Percentiles rank a stretch among this genome's conserved stretches.
Conservation (phyloP, 2,113 vertebrate species). For the Cariama cristata region DNA sequence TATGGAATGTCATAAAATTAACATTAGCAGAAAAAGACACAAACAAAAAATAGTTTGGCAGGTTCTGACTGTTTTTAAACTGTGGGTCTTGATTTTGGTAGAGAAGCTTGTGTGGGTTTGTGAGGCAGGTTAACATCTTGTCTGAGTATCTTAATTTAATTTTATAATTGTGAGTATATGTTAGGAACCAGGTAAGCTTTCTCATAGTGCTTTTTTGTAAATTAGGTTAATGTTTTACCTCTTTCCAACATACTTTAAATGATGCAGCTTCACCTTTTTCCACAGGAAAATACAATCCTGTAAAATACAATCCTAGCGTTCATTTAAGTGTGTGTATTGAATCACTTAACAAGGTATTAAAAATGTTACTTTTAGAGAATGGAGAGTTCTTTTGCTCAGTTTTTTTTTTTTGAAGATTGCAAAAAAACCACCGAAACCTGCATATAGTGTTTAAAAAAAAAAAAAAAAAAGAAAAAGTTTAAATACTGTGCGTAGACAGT, state of each 20-base stretch:
- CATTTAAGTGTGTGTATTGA: neutral
- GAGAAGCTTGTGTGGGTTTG: neutral
- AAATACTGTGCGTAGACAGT: neutral
- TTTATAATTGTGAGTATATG: neutral
- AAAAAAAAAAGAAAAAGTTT: neutral
- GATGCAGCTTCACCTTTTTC: neutral
- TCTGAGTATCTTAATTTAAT: neutral
- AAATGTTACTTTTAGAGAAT: neutral
- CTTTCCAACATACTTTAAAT: neutral
- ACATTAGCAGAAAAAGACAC: neutral
- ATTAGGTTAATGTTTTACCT: neutral
- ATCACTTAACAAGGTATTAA: neutral
- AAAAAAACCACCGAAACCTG: fast-evolving
- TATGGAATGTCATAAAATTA: neutral
- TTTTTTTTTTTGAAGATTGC: neutral
- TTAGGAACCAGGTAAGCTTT: neutral
- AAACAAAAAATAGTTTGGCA: neutral
- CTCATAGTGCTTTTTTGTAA: neutral
- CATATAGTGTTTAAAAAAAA: neutral
- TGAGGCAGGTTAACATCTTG: neutral
- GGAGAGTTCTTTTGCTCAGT: neutral
- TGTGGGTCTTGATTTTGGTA: neutral
- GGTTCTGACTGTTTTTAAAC: neutral
- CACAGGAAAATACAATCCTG: neutral
- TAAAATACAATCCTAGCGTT: neutral